phyloP scores from a whole-genome alignment of 92 coral and sea anemone genomes.

The Heliopora coerulea region DNA sequence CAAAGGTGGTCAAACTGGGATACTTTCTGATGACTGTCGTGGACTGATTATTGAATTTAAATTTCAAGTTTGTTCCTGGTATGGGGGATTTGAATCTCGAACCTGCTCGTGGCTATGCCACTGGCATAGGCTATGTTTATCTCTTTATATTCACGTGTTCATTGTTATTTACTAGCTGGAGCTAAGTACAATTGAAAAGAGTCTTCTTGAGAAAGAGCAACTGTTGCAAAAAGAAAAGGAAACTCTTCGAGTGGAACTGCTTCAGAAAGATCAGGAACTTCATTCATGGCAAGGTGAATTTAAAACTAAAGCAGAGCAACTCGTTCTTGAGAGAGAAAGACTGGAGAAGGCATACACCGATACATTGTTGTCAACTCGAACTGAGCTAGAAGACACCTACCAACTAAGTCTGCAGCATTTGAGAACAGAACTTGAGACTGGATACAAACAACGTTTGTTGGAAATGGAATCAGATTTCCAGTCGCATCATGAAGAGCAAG shows the following conservation, averaged over 20 bases:
- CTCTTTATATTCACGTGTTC: no score
- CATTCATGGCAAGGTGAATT: conserved; percentile 96
- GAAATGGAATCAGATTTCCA: conserved; percentile 64
- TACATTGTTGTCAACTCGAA: conserved; percentile 56
- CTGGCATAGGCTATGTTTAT: no score
- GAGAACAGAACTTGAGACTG: conserved; percentile 75
- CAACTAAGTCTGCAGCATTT: conserved; percentile 70
- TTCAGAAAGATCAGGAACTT: conserved; percentile 74
- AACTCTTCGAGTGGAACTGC: conserved; percentile 77
- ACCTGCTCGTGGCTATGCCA: no score
- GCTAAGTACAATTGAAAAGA: conserved; percentile 79
- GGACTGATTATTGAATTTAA: no score
- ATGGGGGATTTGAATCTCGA: no score
- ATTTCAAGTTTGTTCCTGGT: no score
- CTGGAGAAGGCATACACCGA: conserved; percentile 59
- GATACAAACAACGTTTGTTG: conserved; percentile 62
- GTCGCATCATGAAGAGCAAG: conserved; percentile 74
- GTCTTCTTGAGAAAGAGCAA: conserved; percentile 78
- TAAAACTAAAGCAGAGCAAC: conserved; percentile 74
- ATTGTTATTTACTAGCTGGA: conserved; percentile 55
- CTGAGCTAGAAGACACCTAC: conserved; percentile 68
- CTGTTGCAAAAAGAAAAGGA: conserved; percentile 70
- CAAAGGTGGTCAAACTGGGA: no score
- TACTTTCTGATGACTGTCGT: no score
- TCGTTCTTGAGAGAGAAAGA: conserved; percentile 58